Percentiles rank a stretch among this genome's conserved stretches.
phyloP scores from a whole-genome alignment of 2,888 invertebrate species.

The Eupeodes luniger region DNA sequence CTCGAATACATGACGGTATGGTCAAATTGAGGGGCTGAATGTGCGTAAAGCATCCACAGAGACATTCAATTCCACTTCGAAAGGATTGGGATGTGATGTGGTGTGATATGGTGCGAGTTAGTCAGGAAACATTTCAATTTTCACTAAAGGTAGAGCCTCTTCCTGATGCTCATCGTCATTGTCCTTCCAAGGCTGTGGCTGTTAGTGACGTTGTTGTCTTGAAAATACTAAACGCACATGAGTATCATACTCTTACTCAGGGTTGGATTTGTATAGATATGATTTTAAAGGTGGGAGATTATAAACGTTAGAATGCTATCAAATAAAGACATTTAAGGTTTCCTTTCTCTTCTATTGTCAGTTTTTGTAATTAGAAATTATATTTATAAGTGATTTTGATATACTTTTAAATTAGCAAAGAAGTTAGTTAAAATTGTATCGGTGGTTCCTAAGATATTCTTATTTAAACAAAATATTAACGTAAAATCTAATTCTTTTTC shows the following conservation, averaged over 20 bases:
- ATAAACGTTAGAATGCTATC: too few species aligned
- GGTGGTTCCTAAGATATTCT: too few species aligned
- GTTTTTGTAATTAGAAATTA: too few species aligned
- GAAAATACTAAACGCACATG: slow-evolving; percentile 64
- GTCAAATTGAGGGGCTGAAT: background rate
- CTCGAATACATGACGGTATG: slow-evolving; percentile 35
- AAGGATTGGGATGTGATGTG: slow-evolving; percentile 37
- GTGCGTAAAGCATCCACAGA: slow-evolving; percentile 31
- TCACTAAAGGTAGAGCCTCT: slow-evolving; percentile 52
- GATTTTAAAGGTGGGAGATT: too few species aligned
- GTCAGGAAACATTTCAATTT: slow-evolving; percentile 77
- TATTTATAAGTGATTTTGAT: too few species aligned
- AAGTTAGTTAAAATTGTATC: too few species aligned
- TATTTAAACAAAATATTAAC: too few species aligned
- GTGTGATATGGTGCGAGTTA: slow-evolving; percentile 47
- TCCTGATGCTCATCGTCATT: slow-evolving; percentile 23
- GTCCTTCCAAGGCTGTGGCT: slow-evolving; percentile 53
- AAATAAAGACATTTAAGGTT: too few species aligned
- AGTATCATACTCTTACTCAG: background rate
- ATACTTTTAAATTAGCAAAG: too few species aligned
- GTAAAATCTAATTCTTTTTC: too few species aligned
- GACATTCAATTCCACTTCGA: slow-evolving; percentile 70
- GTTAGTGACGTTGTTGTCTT: slow-evolving; percentile 59
- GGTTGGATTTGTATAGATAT: background rate
- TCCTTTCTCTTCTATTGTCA: too few species aligned